phyloP scores from a whole-genome alignment of 2,113 vertebrate genomes.

The Pachypanchax playfairii region DNA sequence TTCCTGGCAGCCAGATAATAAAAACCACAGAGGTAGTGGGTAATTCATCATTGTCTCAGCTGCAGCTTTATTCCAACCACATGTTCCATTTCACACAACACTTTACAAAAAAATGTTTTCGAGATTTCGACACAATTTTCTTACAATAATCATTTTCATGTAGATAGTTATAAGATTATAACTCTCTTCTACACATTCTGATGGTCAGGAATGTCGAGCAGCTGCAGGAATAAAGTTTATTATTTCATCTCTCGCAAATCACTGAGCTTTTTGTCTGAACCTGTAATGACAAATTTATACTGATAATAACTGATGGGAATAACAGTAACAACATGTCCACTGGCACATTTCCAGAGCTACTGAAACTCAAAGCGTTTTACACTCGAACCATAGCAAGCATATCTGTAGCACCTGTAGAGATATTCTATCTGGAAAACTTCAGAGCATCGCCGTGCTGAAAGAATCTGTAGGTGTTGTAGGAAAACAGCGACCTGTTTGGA shows the following conservation, averaged over 20 bases:
- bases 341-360: conserved; percentile 30
- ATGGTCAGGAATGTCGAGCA: conserved; percentile 28
- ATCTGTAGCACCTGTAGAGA: background rate
- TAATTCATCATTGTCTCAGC: conserved; percentile 54
- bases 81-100: conserved; percentile 39
- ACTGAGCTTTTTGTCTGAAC: conserved; percentile 30
- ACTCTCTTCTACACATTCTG: conserved; percentile 22
- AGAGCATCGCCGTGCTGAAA: background rate
- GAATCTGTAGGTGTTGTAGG: conserved; percentile 14
- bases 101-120: conserved; percentile 43
- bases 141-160: conserved; percentile 26
- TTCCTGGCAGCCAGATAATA: conserved; percentile 50
- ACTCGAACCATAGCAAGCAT: conserved; percentile 24
- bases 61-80: conserved; percentile 28
- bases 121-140: conserved; percentile 34
- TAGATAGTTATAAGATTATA: conserved; percentile 4
- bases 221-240: conserved; percentile 5
- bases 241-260: conserved; percentile 31
- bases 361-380: conserved; percentile 31
- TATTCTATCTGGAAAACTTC: conserved; percentile 19
- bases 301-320: conserved; percentile 33
- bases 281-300: conserved; percentile 52
- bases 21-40: conserved; percentile 62
- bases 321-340: conserved; percentile 41
- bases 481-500: conserved; percentile 42